These are phyloP conservation scores for Axea sp. DNA, from an alignment of 2,888 invertebrate species.

Conservation along the genomic window DNA sequence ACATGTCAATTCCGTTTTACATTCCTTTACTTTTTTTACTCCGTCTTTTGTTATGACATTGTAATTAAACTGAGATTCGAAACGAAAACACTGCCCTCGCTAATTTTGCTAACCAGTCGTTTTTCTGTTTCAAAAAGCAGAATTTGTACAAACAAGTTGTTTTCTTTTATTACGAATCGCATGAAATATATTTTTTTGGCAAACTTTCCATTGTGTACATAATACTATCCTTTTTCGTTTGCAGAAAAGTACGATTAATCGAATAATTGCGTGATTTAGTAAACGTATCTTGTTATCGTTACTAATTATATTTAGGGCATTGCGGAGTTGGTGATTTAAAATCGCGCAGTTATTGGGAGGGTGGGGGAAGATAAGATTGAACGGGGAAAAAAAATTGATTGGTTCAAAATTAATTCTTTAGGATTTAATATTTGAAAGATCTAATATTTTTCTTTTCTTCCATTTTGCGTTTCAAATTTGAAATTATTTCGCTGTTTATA, in stretches of 20 bases:
- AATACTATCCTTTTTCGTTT: conserved; percentile 12
- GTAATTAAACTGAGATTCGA: conserved; percentile 12
- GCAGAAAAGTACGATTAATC: not conserved
- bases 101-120: not conserved
- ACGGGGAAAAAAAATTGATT: too few relatives aligned
- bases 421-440: too few relatives aligned
- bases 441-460: too few relatives aligned
- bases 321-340: conserved; percentile 2
- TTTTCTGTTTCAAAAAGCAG: conserved; percentile 4
- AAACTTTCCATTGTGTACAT: conserved; percentile 26
- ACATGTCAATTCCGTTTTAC: conserved; percentile 2
- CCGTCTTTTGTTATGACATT: conserved; percentile 1
- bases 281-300: too few relatives aligned
- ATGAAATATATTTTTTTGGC: conserved; percentile 19
- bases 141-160: too few relatives aligned
- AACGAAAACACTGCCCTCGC: conserved; percentile 18
- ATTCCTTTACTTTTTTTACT: not conserved
- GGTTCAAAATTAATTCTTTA: too few relatives aligned
- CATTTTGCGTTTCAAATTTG: not conserved
- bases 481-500: too few relatives aligned
- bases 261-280: conserved; percentile 6
- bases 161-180: conserved; percentile 3
- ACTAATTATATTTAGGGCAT: conserved; percentile 5
- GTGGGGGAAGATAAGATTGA: too few relatives aligned
- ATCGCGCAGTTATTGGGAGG: not conserved